Base-by-base conservation (phyloP, 2,113 vertebrate species). In the Elephas maximus region DNA sequence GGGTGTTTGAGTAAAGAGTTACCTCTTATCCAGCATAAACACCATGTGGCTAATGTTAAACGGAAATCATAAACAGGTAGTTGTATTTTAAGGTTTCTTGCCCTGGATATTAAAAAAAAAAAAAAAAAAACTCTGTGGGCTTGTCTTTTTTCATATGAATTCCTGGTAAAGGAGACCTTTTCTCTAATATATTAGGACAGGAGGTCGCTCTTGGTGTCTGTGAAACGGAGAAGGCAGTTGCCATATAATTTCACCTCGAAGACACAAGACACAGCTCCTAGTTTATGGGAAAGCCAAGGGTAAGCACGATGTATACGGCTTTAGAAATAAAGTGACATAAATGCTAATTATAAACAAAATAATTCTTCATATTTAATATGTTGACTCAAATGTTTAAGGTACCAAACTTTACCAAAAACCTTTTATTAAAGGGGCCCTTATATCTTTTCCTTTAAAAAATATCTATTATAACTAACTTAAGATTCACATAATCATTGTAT, bases 381-480 rank as follows among this genome's bases (percentile, higher is more conserved):
- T 53, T 91, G 26, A 85, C 45, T 92, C 80, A 78, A 94, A 60
- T 74, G n/a, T n/a, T 87, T 89, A n/a, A 78, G 33, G 6, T 83
- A 74, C 6, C 7, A 73, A 80, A 77, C 10, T 90, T 83, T 26
- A 94, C 48, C 17, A n/a, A 88, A 94, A 80, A n/a, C 4, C 1
- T 88, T 88, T 89, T 33, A 41, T 76, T 74, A 76, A 62, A 94
- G 63, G 41, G 71, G 7, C 8, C 0, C n/a, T 33, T 79, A 51
- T n/a, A 91, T 26, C 15, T 93, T 94, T 95, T 86, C 28, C 51
- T 37, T 37, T 93, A 87, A 92, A 88, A 89, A 83, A 76, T 24
- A 63, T 71, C 44, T 62, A 45, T 53, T 84, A 33, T 74, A 88
- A 79, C 30, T 45, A 81, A 94, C 53, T 88, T 93, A 71, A 93